These are phyloP conservation scores for Hippopotamyrus pictus DNA, from an alignment of 2,797 vertebrate species.

Conservation along the genomic window DNA sequence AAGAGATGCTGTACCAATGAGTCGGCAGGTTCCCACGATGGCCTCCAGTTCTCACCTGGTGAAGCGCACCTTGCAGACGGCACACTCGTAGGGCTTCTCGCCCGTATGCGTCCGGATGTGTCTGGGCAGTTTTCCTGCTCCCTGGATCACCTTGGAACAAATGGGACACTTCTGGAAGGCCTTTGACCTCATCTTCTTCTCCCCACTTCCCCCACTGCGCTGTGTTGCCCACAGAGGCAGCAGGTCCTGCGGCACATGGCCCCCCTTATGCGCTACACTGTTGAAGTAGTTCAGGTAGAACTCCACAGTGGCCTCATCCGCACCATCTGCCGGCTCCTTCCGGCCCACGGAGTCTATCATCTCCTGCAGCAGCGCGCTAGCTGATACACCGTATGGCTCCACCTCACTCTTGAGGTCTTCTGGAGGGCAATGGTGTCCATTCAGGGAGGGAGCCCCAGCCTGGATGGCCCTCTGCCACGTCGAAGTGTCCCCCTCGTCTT, in stretches of 20 bases:
- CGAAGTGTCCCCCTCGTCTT: conserved; percentile 40
- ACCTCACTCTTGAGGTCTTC: conserved; percentile 53
- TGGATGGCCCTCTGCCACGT: background rate
- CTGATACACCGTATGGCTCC: conserved; percentile 69
- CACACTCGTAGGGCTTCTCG: conserved; percentile 95
- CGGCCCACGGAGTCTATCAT: conserved; percentile 90
- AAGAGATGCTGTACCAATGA: background rate
- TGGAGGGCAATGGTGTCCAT: conserved; percentile 77
- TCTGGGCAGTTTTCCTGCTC: conserved; percentile 30
- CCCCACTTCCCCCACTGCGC: conserved; percentile 53
- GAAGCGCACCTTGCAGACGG: conserved; percentile 96
- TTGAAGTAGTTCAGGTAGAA: conserved; percentile 99
- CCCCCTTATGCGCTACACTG: conserved; percentile 75
- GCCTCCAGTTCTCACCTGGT: conserved; percentile 75
- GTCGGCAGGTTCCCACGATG: background rate
- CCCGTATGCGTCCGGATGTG: conserved; percentile 85
- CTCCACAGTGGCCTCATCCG: conserved; percentile 83
- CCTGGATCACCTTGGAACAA: conserved; percentile 96
- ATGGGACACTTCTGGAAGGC: conserved; percentile 99
- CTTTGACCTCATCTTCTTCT: conserved; percentile 97
- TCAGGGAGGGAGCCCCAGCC: conserved; percentile 62
- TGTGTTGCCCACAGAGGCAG: conserved; percentile 58
- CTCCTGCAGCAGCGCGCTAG: conserved; percentile 85
- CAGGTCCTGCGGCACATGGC: conserved; percentile 59
- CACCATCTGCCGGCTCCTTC: conserved; percentile 67